Conservation (phyloP, 2,888 invertebrate genomes). For the Linyphia triangularis region DNA sequence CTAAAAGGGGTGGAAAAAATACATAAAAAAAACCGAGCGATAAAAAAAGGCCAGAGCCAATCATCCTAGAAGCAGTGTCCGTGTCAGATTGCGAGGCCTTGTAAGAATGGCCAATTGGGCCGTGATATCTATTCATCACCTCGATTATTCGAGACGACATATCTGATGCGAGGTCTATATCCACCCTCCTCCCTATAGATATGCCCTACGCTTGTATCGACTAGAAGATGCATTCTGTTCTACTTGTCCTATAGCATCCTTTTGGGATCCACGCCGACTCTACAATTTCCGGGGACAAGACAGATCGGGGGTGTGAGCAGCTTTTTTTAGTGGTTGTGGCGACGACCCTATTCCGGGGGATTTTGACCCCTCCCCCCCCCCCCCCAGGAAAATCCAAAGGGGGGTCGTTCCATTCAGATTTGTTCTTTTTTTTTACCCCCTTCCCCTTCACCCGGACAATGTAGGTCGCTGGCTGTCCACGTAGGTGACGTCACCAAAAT, state of each 20-base stretch:
- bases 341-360: slow-evolving; percentile 46
- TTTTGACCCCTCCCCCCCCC: slow-evolving; percentile 17
- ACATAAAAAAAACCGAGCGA: slow-evolving; percentile 43
- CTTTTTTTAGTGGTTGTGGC: slow-evolving; percentile 67
- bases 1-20: slow-evolving; percentile 43
- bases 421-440: slow-evolving; percentile 38
- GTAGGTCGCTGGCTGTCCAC: slow-evolving; percentile 68
- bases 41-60: slow-evolving; percentile 68
- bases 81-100: slow-evolving; percentile 76
- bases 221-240: slow-evolving; percentile 51
- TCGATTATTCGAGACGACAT: slow-evolving; percentile 75
- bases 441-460: slow-evolving; percentile 48
- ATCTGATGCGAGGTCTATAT: slow-evolving; percentile 69
- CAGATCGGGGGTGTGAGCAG: slow-evolving; percentile 57
- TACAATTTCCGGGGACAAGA: slow-evolving; percentile 69
- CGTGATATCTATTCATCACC: slow-evolving; percentile 75
- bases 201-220: slow-evolving; percentile 56
- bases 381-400: slow-evolving; percentile 45
- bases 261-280: slow-evolving; percentile 46
- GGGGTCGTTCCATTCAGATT: slow-evolving; percentile 50
- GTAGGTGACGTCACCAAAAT: slow-evolving; percentile 64
- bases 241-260: slow-evolving; percentile 46
- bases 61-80: slow-evolving; percentile 73
- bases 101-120: slow-evolving; percentile 74
- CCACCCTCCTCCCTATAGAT: slow-evolving; percentile 58